phyloP scores from a whole-genome alignment of 2,113 vertebrate species.

The Trochalopteron elliotii region DNA sequence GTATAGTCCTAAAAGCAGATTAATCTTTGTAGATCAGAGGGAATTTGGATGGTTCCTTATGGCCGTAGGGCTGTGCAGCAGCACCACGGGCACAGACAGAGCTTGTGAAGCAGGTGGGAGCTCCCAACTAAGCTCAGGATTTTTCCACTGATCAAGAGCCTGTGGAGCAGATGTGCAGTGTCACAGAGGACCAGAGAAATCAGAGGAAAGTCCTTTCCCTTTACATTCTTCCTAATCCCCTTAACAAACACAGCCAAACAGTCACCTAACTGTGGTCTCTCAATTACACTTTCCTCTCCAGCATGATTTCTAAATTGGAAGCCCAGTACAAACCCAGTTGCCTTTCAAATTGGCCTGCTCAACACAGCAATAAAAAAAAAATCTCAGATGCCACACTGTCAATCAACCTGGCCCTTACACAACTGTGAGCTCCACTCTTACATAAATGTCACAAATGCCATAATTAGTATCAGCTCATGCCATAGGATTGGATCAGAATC shows the following conservation, averaged over 20 bases:
- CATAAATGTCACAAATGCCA: neutral
- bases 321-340: neutral
- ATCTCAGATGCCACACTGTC: neutral
- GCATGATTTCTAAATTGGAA: neutral
- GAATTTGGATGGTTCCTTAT: neutral
- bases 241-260: neutral
- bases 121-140: neutral
- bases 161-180: neutral
- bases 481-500: conserved; percentile 21
- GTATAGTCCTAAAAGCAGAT: neutral
- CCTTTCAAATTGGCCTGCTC: neutral
- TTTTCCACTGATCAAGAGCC: neutral
- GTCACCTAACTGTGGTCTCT: neutral
- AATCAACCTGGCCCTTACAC: neutral
- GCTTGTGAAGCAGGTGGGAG: neutral
- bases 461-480: conserved; percentile 27
- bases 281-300: neutral
- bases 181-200: neutral
- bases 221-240: neutral
- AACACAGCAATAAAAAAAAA: neutral
- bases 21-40: neutral
- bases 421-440: neutral
- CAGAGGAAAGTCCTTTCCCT: neutral
- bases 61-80: neutral
- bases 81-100: neutral